These are phyloP conservation scores for Acanthopagrus latus DNA, from an alignment of 2,797 vertebrate genomes.

Conservation along the genomic window DNA sequence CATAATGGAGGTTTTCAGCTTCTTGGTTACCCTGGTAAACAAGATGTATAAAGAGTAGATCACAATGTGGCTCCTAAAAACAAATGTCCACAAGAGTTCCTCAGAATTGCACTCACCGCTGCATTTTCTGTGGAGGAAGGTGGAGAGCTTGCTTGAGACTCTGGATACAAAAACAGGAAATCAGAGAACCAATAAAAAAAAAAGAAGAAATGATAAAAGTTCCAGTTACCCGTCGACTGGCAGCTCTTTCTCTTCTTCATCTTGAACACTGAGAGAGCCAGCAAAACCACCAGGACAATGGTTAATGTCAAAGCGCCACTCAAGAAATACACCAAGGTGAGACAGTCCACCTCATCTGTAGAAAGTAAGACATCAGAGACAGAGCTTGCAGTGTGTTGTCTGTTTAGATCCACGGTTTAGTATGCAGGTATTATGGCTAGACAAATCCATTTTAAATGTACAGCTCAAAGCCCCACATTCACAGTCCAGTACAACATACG, in stretches of 20 bases:
- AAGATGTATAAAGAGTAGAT: background rate
- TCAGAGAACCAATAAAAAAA: too few relatives aligned
- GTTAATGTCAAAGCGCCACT: too few relatives aligned
- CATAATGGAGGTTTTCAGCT: conserved; percentile 23
- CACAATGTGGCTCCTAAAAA: background rate
- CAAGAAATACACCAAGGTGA: background rate
- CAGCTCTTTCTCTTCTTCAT: background rate
- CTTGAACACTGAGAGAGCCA: background rate
- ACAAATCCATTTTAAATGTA: too few relatives aligned
- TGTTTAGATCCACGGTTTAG: too few relatives aligned
- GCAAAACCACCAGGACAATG: too few relatives aligned
- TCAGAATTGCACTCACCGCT: background rate
- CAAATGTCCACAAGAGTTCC: too few relatives aligned
- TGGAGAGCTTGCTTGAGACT: background rate
- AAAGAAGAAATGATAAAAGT: background rate
- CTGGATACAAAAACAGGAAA: too few relatives aligned
- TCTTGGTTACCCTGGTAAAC: background rate
- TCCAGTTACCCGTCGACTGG: background rate
- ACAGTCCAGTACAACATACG: too few relatives aligned
- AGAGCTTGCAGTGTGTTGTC: too few relatives aligned
- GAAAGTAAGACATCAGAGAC: too few relatives aligned
- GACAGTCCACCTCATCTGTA: background rate
- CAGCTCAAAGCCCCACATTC: too few relatives aligned
- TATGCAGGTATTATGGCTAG: too few relatives aligned
- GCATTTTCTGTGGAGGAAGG: background rate